Evolutionary conservation across 2,797 vertebrate genomes (phyloP).

Genomic region (Alectoris magna): DNA sequence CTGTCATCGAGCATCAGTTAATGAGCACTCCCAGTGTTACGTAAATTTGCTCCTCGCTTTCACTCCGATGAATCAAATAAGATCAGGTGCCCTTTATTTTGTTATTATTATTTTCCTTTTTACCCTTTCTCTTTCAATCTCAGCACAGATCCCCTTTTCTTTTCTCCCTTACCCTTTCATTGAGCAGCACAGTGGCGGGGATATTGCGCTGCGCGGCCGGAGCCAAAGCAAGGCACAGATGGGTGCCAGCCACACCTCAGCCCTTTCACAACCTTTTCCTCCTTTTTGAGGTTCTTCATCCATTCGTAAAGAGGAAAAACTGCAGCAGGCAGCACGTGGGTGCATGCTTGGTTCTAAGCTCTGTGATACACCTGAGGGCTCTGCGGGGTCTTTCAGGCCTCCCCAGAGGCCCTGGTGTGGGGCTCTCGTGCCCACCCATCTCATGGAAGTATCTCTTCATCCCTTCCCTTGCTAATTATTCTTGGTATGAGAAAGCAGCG

Average conservation of each 20-base stretch:
- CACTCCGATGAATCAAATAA: conserved; percentile 21
- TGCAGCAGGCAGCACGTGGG: fast-evolving
- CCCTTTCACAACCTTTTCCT: fast-evolving
- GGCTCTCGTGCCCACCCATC: background rate
- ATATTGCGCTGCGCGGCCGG: background rate
- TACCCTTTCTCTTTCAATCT: background rate
- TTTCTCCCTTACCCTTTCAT: background rate
- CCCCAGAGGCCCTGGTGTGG: background rate
- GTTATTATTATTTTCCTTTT: background rate
- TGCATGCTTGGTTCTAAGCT: fast-evolving
- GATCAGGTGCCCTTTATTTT: background rate
- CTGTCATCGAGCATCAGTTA: conserved; percentile 23
- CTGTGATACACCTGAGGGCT: fast-evolving
- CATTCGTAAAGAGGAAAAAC: too few species aligned
- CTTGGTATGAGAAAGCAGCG: conserved; percentile 3
- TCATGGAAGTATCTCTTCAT: background rate
- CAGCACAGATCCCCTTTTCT: background rate
- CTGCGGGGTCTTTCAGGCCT: background rate
- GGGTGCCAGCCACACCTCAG: fast-evolving
- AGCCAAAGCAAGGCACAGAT: fast-evolving
- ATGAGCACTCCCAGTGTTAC: conserved; percentile 38
- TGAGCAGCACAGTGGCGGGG: background rate
- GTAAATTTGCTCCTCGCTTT: conserved; percentile 58
- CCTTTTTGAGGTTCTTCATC: fast-evolving
- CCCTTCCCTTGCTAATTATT: conserved; percentile 12